phyloP scores from a whole-genome alignment of 2,797 vertebrate species.

The Esox lucius region DNA sequence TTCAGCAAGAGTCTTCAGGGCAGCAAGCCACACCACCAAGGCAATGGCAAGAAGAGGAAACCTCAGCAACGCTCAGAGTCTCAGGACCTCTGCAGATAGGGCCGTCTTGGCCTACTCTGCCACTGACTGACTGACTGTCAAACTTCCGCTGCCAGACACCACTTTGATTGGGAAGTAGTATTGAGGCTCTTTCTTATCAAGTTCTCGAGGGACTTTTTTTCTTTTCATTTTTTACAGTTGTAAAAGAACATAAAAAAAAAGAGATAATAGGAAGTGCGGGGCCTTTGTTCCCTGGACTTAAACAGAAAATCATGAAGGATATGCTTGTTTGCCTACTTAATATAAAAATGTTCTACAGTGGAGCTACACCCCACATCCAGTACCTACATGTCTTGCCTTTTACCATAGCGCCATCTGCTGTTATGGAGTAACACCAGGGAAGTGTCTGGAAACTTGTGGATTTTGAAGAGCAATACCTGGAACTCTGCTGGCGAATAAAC shows the following conservation, averaged over 20 bases:
- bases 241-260: conserved; percentile 47
- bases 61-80: conserved; percentile 83
- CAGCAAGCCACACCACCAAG: conserved; percentile 83
- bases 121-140: conserved; percentile 52
- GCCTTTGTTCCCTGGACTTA: conserved; percentile 58
- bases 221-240: conserved; percentile 62
- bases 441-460: conserved; percentile 45
- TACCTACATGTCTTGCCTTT: conserved; percentile 51
- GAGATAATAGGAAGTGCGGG: conserved; percentile 40
- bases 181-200: conserved; percentile 39
- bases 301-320: conserved; percentile 65
- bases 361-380: conserved; percentile 58
- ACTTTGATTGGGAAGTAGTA: conserved; percentile 58
- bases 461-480: conserved; percentile 62
- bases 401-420: conserved; percentile 60
- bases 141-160: conserved; percentile 64
- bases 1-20: conserved; percentile 83
- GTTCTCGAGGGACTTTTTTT: conserved; percentile 45
- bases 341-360: conserved; percentile 46
- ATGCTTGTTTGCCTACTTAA: conserved; percentile 56
- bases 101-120: conserved; percentile 45
- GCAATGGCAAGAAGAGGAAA: conserved; percentile 94
- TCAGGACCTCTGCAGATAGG: conserved; percentile 94
- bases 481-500: conserved; percentile 53
- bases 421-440: conserved; percentile 55